Percentiles rank a stretch among this genome's conserved stretches.
These are phyloP conservation scores for Gryllus bimaculatus DNA, from an alignment of 1,140 invertebrate genomes.

Conservation along the genomic window DNA sequence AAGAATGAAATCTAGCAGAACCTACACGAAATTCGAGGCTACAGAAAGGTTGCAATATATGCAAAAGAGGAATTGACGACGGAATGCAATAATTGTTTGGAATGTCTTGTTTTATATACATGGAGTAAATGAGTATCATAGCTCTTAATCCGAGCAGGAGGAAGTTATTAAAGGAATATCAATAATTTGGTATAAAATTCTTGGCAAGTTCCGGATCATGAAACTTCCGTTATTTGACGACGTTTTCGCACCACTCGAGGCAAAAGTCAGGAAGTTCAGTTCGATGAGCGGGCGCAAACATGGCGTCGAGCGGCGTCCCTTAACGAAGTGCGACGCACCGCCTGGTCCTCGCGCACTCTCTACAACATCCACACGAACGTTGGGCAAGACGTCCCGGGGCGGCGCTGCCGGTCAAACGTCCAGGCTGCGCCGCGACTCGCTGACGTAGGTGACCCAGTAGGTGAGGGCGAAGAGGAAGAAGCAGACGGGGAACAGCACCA, in stretches of 20 bases:
- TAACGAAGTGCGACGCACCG: too few species aligned
- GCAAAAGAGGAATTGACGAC: background rate
- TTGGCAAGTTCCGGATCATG: background rate
- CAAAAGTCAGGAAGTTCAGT: too few species aligned
- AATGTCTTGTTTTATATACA: background rate
- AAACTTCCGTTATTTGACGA: background rate
- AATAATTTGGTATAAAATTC: too few species aligned
- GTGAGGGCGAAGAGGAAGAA: slow-evolving; percentile 54
- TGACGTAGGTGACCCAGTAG: slow-evolving; percentile 60
- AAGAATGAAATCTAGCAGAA: background rate
- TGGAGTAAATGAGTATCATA: background rate
- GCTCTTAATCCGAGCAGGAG: background rate
- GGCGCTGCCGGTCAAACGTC: slow-evolving; percentile 4
- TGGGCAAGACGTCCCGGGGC: background rate
- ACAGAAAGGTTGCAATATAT: background rate
- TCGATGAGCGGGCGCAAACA: too few species aligned
- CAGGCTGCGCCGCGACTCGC: slow-evolving; percentile 33
- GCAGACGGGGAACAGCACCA: slow-evolving; percentile 57
- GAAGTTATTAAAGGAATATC: background rate
- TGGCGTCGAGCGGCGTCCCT: too few species aligned
- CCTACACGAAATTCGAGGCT: background rate
- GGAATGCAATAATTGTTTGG: background rate
- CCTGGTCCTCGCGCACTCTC: background rate
- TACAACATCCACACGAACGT: too few species aligned
- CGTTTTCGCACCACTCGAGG: too few species aligned